phyloP scores from a whole-genome alignment of 2,888 invertebrate genomes.

The Pollenia angustigena region DNA sequence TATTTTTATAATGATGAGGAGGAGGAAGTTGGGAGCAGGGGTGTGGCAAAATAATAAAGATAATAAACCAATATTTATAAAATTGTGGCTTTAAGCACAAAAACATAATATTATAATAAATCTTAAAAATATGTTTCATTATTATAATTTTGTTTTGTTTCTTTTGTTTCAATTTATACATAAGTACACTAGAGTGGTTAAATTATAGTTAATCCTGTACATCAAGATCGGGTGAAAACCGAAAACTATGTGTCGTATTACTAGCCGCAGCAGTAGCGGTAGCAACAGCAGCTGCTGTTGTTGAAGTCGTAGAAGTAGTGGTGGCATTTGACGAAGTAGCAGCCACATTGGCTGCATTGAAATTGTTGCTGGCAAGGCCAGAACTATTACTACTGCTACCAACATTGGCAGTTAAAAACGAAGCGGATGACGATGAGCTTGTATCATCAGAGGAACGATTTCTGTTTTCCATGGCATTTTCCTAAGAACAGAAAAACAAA shows the following conservation, averaged over 20 bases:
- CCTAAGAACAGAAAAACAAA: slow-evolving; percentile 44
- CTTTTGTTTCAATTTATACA: slow-evolving; percentile 72
- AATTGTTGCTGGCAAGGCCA: slow-evolving; percentile 48
- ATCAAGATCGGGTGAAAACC: slow-evolving; percentile 77
- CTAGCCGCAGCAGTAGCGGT: slow-evolving; percentile 81
- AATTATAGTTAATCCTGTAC: slow-evolving; percentile 76
- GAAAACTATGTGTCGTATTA: slow-evolving; percentile 80
- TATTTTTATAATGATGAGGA: slow-evolving; percentile 31
- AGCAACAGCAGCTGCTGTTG: slow-evolving; percentile 78
- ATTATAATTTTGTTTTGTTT: slow-evolving; percentile 63
- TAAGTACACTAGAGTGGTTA: slow-evolving; percentile 71
- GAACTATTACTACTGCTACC: slow-evolving; percentile 65
- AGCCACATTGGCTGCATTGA: slow-evolving; percentile 22
- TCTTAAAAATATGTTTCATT: slow-evolving; percentile 70
- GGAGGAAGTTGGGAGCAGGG: neutral
- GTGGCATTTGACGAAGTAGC: slow-evolving; percentile 55
- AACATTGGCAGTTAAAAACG: slow-evolving; percentile 66
- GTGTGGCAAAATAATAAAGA: slow-evolving; percentile 2
- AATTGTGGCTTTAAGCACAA: slow-evolving; percentile 44
- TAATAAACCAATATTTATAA: slow-evolving; percentile 48
- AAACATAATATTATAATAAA: slow-evolving; percentile 71
- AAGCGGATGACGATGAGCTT: slow-evolving; percentile 53
- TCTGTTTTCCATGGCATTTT: slow-evolving; percentile 65
- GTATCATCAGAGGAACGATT: slow-evolving; percentile 61
- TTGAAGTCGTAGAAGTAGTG: slow-evolving; percentile 73